Conservation (phyloP, 2,113 vertebrate genomes). For the Caranx melampygus region DNA sequence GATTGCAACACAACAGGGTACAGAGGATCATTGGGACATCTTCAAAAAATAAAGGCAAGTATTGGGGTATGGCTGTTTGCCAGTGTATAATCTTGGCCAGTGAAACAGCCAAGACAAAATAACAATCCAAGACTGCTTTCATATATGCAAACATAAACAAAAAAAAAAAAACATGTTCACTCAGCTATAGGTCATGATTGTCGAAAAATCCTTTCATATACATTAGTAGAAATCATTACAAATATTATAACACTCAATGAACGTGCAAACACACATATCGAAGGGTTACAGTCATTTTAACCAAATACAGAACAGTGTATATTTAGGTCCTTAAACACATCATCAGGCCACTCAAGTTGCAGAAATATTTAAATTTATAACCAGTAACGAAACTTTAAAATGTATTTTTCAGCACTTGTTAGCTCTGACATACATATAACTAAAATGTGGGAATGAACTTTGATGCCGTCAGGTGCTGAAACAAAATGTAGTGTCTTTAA, state of each 20-base stretch:
- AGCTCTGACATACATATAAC: background rate
- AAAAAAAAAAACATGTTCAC: background rate
- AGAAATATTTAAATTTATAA: background rate
- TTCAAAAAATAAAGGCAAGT: background rate
- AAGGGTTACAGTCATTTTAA: background rate
- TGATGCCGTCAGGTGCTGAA: slow-evolving; percentile 28
- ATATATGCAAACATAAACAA: slow-evolving; percentile 18
- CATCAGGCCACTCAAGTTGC: background rate
- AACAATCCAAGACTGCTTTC: background rate
- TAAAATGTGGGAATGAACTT: background rate
- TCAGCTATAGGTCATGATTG: slow-evolving; percentile 1
- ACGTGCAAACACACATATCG: background rate
- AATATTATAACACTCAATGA: background rate
- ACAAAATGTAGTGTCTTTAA: background rate
- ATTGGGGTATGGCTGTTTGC: background rate
- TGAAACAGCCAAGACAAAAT: background rate
- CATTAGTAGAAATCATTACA: background rate
- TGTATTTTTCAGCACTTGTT: background rate
- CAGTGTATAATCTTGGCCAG: background rate
- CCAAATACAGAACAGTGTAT: background rate
- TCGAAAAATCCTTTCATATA: background rate
- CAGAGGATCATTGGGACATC: background rate
- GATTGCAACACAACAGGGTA: background rate
- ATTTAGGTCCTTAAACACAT: background rate
- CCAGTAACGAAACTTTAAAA: background rate